Conservation (phyloP, 2,113 vertebrate genomes). For the Tachycineta bicolor region DNA sequence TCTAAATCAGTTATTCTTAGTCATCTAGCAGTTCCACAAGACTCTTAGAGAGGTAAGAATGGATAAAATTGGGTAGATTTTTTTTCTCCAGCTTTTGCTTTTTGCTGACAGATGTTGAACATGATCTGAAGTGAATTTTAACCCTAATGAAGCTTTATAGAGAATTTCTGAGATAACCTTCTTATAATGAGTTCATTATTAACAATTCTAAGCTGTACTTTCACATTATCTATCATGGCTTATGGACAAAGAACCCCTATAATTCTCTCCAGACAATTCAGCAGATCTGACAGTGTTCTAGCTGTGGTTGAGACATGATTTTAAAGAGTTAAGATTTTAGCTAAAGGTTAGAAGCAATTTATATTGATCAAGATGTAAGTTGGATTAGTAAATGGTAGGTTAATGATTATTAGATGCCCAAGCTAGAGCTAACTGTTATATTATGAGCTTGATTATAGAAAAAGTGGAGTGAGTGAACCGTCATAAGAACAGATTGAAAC, state of each 20-base stretch:
- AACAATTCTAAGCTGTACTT: constrained; percentile 43
- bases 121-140: constrained; percentile 7
- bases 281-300: neutral
- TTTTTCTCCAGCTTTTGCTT: neutral
- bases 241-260: neutral
- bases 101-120: constrained; percentile 3
- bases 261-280: constrained; percentile 27
- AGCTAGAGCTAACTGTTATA: no score
- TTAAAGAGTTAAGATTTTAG: no score
- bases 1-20: constrained; percentile 22
- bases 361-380: no score
- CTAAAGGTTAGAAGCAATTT: no score
- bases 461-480: no score
- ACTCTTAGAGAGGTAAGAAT: neutral
- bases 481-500: no score
- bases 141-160: constrained; percentile 26
- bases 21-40: neutral
- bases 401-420: no score
- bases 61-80: neutral
- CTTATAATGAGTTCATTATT: constrained; percentile 47
- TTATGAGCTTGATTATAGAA: no score
- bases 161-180: constrained; percentile 47
- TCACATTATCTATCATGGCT: neutral
- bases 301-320: no score
- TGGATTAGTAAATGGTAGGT: no score